These are phyloP conservation scores for Microctenopoma stevenorrisi DNA, from an alignment of 2,797 vertebrate species.

Conservation along the genomic window DNA sequence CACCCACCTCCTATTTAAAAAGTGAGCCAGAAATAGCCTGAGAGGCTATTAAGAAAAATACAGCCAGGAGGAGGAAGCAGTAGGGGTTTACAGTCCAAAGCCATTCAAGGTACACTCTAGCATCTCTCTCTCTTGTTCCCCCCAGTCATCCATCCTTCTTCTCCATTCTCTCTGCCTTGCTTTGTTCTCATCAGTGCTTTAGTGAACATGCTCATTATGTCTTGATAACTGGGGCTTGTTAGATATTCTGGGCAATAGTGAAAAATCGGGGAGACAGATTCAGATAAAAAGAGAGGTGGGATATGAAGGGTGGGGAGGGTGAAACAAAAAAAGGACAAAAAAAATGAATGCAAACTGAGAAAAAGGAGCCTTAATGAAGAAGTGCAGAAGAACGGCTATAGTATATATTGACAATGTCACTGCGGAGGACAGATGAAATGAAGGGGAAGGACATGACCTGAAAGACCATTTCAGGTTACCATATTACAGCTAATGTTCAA, in stretches of 20 bases:
- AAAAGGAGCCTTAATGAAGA: slow-evolving; percentile 52
- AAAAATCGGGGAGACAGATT: slow-evolving; percentile 41
- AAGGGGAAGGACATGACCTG: slow-evolving; percentile 19
- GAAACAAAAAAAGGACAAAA: slow-evolving; percentile 41
- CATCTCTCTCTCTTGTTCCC: slow-evolving; percentile 32
- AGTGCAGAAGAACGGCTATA: slow-evolving; percentile 20
- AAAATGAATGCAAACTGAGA: slow-evolving; percentile 40
- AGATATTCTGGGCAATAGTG: slow-evolving; percentile 53
- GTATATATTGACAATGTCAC: background rate
- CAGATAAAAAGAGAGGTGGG: slow-evolving; percentile 33
- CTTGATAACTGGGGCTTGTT: slow-evolving; percentile 54
- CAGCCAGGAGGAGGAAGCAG: slow-evolving; percentile 61
- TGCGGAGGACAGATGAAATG: slow-evolving; percentile 34
- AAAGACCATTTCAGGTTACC: slow-evolving; percentile 22
- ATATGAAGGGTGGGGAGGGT: slow-evolving; percentile 22
- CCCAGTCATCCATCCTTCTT: slow-evolving; percentile 54
- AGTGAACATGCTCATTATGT: slow-evolving; percentile 71
- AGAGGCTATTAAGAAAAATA: slow-evolving; percentile 80
- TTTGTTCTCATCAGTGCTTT: slow-evolving; percentile 73
- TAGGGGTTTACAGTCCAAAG: slow-evolving; percentile 71
- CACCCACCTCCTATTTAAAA: slow-evolving; percentile 68
- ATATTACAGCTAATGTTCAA: background rate
- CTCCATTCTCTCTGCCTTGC: slow-evolving; percentile 44
- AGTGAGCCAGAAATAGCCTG: slow-evolving; percentile 73
- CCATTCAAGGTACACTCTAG: slow-evolving; percentile 73